Evolutionary conservation across 2,888 invertebrate genomes (phyloP).

Genomic region (Caenorhabditis sp.): DNA sequence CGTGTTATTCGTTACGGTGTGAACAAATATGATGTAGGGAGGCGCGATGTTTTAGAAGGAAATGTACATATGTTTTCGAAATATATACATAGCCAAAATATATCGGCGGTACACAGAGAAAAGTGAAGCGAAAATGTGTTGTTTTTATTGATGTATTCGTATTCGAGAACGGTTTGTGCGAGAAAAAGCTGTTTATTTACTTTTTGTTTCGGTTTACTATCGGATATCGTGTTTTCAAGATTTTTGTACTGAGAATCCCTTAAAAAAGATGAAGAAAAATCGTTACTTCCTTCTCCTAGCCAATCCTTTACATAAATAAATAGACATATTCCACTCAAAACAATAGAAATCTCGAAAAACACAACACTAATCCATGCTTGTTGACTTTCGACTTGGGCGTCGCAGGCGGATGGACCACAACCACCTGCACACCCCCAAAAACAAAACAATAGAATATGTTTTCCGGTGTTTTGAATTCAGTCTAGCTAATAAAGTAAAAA

Average conservation of each 20-base stretch:
- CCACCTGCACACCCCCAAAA: slow-evolving; percentile 17
- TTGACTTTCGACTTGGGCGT: slow-evolving; percentile 21
- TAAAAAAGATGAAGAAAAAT: no score
- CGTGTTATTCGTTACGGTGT: slow-evolving; percentile 1
- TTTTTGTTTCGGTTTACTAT: no score
- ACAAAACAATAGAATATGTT: not conserved
- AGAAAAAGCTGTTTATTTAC: no score
- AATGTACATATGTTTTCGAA: not conserved
- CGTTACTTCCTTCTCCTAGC: not conserved
- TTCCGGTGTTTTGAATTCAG: not conserved
- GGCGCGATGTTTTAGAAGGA: not conserved
- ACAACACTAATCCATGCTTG: slow-evolving; percentile 19
- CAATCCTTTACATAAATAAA: not conserved
- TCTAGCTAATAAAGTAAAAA: not conserved
- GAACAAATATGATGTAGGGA: slow-evolving; percentile 7
- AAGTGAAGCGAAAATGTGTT: no score
- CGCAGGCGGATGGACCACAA: not conserved
- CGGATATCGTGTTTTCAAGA: no score
- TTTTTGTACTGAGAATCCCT: no score
- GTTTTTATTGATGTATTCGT: no score
- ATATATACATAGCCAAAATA: not conserved
- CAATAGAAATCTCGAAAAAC: not conserved
- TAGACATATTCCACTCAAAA: not conserved
- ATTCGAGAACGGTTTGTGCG: no score
- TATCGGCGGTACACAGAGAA: not conserved